Percentiles rank a stretch among this genome's conserved stretches.
Evolutionary conservation across 2,113 vertebrate species (phyloP).

Genomic region (Cichladusa arquata): DNA sequence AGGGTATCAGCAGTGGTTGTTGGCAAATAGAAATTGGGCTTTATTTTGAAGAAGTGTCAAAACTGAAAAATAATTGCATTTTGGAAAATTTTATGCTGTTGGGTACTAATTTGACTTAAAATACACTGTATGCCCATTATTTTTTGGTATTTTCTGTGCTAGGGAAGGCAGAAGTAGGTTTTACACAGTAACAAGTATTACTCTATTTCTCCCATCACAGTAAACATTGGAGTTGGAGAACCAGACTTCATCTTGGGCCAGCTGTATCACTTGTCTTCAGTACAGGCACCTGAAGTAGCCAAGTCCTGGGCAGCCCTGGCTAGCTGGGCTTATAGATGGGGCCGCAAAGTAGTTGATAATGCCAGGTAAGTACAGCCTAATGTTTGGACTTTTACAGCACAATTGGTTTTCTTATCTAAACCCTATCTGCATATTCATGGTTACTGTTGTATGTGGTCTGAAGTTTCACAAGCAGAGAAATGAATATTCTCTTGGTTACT

Average conservation of each 20-base stretch:
- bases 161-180: neutral
- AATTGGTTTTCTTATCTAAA: neutral
- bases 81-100: neutral
- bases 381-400: neutral
- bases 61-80: neutral
- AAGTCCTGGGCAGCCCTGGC: slow-evolving; percentile 97
- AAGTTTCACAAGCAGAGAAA: neutral
- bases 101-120: neutral
- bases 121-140: rapidly evolving
- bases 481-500: neutral
- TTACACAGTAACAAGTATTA: neutral
- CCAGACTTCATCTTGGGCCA: slow-evolving; percentile 95
- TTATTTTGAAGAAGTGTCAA: neutral
- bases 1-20: neutral
- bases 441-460: neutral
- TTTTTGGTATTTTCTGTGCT: neutral
- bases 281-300: slow-evolving; percentile 93
- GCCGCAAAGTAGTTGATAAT: slow-evolving; percentile 96
- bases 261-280: slow-evolving; percentile 92
- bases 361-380: slow-evolving; percentile 82
- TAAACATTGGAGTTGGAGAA: slow-evolving; percentile 95
- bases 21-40: neutral
- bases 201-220: slow-evolving; percentile 63
- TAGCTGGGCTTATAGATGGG: slow-evolving; percentile 98
- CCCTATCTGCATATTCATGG: neutral